phyloP scores from a whole-genome alignment of 2,888 invertebrate species.

The Galeruca laticollis region DNA sequence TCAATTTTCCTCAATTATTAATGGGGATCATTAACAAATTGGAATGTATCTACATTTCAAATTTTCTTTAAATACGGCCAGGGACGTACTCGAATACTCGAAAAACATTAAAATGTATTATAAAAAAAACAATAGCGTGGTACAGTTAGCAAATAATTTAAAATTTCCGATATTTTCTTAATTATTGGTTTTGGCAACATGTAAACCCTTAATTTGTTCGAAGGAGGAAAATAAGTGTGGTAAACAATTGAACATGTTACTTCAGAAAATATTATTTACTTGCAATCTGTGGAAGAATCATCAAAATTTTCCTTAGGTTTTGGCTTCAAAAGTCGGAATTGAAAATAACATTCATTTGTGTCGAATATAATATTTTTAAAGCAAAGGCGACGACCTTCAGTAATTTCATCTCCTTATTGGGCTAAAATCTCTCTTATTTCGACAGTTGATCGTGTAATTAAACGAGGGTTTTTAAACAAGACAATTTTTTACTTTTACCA shows the following conservation, averaged over 20 bases:
- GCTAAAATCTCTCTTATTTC: conserved; percentile 5
- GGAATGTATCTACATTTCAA: neutral
- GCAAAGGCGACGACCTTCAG: neutral
- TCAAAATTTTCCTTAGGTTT: too few species aligned
- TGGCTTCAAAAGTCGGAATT: too few species aligned
- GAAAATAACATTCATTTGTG: neutral
- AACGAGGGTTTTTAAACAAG: conserved; percentile 11
- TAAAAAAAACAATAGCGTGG: too few species aligned
- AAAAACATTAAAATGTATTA: too few species aligned
- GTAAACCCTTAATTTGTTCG: too few species aligned
- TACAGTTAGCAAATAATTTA: too few species aligned
- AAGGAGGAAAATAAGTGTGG: too few species aligned
- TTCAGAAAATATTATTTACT: too few species aligned
- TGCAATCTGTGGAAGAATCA: too few species aligned
- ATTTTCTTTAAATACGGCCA: neutral
- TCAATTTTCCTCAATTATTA: neutral
- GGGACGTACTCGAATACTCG: neutral
- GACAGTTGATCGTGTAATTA: conserved; percentile 18
- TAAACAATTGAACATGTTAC: too few species aligned
- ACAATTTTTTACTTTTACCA: conserved; percentile 27
- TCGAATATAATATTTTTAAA: neutral
- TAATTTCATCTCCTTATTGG: neutral
- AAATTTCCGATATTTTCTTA: too few species aligned
- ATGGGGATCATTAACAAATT: conserved; percentile 2
- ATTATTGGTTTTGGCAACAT: too few species aligned